A percentile compares a stretch with the other conserved stretches of the same genome.
phyloP scores from a whole-genome alignment of 2,888 invertebrate genomes.

The Mythimna vitellina region DNA sequence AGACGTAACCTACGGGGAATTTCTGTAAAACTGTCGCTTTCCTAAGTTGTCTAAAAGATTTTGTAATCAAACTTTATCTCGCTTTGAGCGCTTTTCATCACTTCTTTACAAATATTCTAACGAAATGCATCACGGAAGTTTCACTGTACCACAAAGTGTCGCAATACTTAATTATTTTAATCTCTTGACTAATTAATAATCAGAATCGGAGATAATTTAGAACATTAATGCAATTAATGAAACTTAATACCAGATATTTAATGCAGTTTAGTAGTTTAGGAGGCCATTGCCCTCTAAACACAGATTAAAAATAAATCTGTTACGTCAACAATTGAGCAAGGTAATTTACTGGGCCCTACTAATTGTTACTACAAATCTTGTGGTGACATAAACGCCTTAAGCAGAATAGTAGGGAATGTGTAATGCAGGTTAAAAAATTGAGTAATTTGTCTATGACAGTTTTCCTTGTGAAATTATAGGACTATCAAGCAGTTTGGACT shows the following conservation, averaged over 20 bases:
- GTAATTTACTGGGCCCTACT: constrained; percentile 40
- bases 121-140: constrained; percentile 27
- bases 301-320: constrained; percentile 44
- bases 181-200: constrained; percentile 16
- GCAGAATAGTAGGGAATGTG: constrained; percentile 22
- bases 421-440: constrained; percentile 29
- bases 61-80: neutral
- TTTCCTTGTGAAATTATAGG: constrained; percentile 9
- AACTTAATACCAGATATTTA: constrained; percentile 16
- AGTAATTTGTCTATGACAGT: constrained; percentile 22
- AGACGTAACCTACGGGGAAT: too few species aligned
- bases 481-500: neutral
- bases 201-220: constrained; percentile 12
- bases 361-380: constrained; percentile 56
- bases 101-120: constrained; percentile 19
- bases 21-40: neutral
- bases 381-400: constrained; percentile 32
- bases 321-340: constrained; percentile 60
- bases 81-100: constrained; percentile 17
- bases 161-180: constrained; percentile 18
- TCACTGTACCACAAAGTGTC: constrained; percentile 20
- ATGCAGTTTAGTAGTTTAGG: constrained; percentile 29
- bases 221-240: constrained; percentile 13
- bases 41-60: neutral
- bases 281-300: constrained; percentile 44